A percentile compares a stretch with the other conserved stretches of the same genome.
These are phyloP conservation scores for Lucifuga dentata DNA, from an alignment of 2,113 vertebrate genomes.

Conservation along the genomic window DNA sequence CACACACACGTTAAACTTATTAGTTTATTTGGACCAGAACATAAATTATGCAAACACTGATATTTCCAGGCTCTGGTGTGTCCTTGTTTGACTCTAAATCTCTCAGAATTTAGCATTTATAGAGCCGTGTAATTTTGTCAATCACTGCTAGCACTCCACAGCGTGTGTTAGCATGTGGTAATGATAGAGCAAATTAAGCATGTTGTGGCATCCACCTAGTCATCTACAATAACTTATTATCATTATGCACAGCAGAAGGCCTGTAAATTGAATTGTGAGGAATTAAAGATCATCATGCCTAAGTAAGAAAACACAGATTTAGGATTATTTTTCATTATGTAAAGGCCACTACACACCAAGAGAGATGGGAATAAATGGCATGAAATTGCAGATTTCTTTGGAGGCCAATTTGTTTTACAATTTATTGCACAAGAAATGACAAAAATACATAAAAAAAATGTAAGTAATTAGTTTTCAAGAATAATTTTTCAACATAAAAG, in stretches of 20 bases:
- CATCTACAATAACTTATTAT: not conserved
- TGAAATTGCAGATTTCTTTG: no score
- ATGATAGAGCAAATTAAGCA: conserved; percentile 8
- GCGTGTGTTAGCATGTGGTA: not conserved
- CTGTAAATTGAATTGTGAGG: conserved; percentile 11
- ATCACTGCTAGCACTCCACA: conserved; percentile 12
- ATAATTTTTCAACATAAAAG: no score
- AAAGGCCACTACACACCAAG: no score
- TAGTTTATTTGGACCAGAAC: conserved; percentile 15
- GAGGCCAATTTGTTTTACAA: no score
- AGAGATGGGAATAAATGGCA: no score
- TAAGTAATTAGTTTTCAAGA: no score
- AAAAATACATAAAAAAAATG: no score
- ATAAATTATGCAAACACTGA: conserved; percentile 13
- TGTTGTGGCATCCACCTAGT: not conserved
- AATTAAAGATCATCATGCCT: not conserved
- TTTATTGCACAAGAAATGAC: no score
- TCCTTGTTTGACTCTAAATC: conserved; percentile 31
- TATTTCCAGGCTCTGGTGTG: not conserved
- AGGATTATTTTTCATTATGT: not conserved
- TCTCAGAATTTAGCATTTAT: conserved; percentile 39
- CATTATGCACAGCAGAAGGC: not conserved
- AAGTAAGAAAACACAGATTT: no score
- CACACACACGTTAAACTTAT: conserved; percentile 12
- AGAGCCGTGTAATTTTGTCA: conserved; percentile 27